Evolutionary conservation across 2,113 vertebrate genomes (phyloP), one percentile per base, ranked within the genome.

Genomic region (Hippocampus zosterae): DNA sequence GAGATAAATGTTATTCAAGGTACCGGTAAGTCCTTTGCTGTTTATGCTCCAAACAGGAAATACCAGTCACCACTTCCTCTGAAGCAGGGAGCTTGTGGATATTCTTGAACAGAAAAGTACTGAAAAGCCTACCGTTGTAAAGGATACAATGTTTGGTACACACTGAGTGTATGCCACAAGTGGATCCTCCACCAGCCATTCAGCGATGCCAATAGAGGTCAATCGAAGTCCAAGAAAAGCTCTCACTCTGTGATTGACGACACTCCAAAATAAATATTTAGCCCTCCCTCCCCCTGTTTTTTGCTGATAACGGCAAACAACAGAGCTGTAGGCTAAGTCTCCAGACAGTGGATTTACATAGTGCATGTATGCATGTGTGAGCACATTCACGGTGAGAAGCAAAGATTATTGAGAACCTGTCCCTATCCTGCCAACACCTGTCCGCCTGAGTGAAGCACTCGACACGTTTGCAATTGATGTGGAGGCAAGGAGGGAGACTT

Each of bases 371-470:
- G 64, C 23, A 46, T 59, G 66, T 73, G 68, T 59, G 55, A 50
- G 70, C 40, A 68, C 55, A 61, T 60, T 71, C 65, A 62, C 18
- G 40, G 37, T 19, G 64, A 71, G 71, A 86, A 83, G 77, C 72
- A 44, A 65, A 80, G 76, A 75, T 73, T 83, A 83, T 84, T 85
- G 82, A 87, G 75, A 77, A 82, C 70, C 77, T 55, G 67, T 86
- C 85, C 71, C 67, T 67, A 2, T 85, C 81, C 84, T 90, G 84
- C 87, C 90, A 86, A 85, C 82, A 84, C 84, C 85, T 88, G 87
- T 72, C 85, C 84, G 52, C 63, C 78, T 67, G 69, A 77, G 69
- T 76, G 76, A 82, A 69, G 81, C 75, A 8, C 61, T 2, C 65
- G 87, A 90, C 84, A 84, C 69, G 3, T 75, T 62, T 70, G 89